Conservation (phyloP, 1,140 invertebrate genomes). For the Cryptotermes secundus region DNA sequence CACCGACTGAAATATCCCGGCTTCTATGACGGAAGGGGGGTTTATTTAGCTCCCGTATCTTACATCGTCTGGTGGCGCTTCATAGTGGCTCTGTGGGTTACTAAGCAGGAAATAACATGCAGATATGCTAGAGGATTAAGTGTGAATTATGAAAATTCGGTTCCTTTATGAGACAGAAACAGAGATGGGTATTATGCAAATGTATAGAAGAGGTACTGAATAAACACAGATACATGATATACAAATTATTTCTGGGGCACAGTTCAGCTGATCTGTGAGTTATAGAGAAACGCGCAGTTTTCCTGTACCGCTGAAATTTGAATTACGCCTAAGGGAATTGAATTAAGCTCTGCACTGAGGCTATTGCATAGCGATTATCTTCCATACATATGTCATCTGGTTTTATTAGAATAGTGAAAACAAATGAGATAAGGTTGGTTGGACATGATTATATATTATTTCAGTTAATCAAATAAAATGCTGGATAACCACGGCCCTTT, state of each 20-base stretch:
- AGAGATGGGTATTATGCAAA: background rate
- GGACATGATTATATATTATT: no score
- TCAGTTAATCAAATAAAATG: no score
- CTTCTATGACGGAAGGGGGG: no score
- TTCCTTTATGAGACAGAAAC: background rate
- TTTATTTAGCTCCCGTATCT: no score
- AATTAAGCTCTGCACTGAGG: no score
- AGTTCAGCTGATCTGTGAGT: background rate
- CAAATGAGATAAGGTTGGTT: no score
- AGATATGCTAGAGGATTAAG: background rate
- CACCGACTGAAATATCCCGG: no score
- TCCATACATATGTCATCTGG: no score
- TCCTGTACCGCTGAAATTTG: background rate
- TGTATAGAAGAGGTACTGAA: background rate
- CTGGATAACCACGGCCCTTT: no score
- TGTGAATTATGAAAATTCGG: background rate
- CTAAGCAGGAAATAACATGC: background rate
- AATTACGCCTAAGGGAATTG: background rate
- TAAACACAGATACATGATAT: background rate
- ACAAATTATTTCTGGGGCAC: background rate
- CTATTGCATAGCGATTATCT: no score
- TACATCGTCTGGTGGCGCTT: no score
- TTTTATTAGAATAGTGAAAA: no score
- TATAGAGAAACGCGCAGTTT: background rate
- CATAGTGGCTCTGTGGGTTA: background rate